Evolutionary conservation across 2,888 invertebrate genomes (phyloP).

Genomic region (Iselma pallidipennis): DNA sequence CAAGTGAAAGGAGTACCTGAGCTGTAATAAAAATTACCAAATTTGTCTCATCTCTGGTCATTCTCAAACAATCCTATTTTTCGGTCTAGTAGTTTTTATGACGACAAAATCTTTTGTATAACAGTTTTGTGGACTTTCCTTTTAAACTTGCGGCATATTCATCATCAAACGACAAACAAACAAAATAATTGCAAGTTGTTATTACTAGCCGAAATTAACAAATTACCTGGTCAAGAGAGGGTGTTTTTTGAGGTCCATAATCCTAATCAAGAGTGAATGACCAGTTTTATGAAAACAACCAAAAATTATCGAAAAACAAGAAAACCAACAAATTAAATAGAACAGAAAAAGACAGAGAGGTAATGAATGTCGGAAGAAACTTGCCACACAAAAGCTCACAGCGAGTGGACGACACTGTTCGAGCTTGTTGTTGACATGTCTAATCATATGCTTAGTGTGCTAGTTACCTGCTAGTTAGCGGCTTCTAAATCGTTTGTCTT

Average conservation of each 20-base stretch:
- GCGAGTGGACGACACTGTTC: background rate
- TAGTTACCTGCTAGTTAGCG: slow-evolving; percentile 36
- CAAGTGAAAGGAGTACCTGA: too few relatives aligned
- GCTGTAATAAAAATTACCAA: too few relatives aligned
- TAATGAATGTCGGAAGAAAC: background rate
- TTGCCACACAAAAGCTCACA: background rate
- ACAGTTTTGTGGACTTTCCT: background rate
- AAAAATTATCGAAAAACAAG: background rate
- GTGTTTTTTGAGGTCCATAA: background rate
- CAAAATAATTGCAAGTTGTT: slow-evolving; percentile 1
- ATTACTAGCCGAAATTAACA: background rate
- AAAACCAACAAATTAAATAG: background rate
- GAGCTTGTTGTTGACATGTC: slow-evolving; percentile 30
- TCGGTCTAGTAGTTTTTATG: background rate
- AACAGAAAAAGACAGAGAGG: background rate
- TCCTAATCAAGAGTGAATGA: background rate
- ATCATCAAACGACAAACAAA: background rate
- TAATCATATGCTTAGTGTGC: slow-evolving; percentile 30
- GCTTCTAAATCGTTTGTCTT: slow-evolving; percentile 23
- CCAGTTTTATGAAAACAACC: background rate
- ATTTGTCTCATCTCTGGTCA: too few relatives aligned
- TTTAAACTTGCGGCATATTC: background rate
- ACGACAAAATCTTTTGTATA: too few relatives aligned
- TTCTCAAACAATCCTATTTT: background rate
- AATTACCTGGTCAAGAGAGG: background rate